Evolutionary conservation across 2,888 invertebrate genomes (phyloP).

Genomic region (Cactoblastis cactorum): DNA sequence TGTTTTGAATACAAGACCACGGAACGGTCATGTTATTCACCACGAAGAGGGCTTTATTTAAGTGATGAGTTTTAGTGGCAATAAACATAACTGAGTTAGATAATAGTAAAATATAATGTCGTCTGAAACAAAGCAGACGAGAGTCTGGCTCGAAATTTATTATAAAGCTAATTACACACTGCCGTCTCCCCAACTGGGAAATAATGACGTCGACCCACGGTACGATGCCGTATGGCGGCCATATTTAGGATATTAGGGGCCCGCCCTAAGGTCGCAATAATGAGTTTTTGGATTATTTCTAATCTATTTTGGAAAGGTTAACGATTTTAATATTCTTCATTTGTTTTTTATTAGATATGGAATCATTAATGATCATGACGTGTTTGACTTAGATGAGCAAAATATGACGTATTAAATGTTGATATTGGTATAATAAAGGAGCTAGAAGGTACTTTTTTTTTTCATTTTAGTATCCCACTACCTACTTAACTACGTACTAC

Average conservation of each 20-base stretch:
- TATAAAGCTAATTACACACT: constrained; percentile 44
- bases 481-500: too few relatives aligned
- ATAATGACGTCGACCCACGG: constrained; percentile 42
- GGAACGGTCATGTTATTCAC: too few relatives aligned
- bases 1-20: too few relatives aligned
- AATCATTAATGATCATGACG: too few relatives aligned
- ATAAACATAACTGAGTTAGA: neutral
- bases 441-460: too few relatives aligned
- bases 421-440: too few relatives aligned
- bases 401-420: too few relatives aligned
- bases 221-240: constrained; percentile 32
- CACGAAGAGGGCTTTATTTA: too few relatives aligned
- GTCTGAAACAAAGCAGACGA: constrained; percentile 6
- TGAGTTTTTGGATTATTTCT: constrained; percentile 21
- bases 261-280: constrained; percentile 14
- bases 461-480: too few relatives aligned
- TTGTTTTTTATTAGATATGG: neutral
- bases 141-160: constrained; percentile 25
- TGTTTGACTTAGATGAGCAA: too few relatives aligned
- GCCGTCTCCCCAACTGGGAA: constrained; percentile 32
- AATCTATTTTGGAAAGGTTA: constrained; percentile 17
- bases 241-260: constrained; percentile 34
- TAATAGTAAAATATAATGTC: neutral
- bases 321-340: constrained; percentile 2
- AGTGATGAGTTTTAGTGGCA: too few relatives aligned